phyloP scores from a whole-genome alignment of 2,888 invertebrate genomes.

The Cephonodes hylas region DNA sequence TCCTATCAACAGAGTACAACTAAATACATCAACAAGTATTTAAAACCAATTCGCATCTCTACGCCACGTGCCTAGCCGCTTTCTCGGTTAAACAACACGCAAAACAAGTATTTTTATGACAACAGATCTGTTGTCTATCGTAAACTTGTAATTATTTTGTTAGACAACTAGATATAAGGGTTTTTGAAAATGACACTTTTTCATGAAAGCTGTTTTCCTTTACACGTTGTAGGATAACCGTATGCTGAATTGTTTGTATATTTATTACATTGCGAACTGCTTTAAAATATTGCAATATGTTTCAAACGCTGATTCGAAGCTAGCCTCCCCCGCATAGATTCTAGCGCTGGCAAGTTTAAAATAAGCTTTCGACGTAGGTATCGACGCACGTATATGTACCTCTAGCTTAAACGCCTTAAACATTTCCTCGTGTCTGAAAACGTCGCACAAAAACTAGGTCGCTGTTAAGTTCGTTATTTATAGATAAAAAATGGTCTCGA shows the following conservation, averaged over 20 bases:
- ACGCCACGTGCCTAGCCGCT: not conserved
- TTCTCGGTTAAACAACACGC: no score
- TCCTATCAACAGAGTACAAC: not conserved
- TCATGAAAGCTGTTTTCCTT: not conserved
- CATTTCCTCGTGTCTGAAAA: conserved; percentile 11
- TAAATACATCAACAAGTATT: not conserved
- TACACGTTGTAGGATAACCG: not conserved
- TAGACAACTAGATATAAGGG: not conserved
- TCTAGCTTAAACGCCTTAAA: conserved; percentile 2
- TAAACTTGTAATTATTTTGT: no score
- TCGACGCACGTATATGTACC: not conserved
- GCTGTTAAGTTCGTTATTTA: conserved; percentile 22
- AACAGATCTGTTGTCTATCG: no score
- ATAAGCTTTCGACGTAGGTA: conserved; percentile 9
- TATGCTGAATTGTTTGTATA: not conserved
- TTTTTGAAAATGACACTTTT: not conserved
- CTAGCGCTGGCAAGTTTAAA: conserved; percentile 1
- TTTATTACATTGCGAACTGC: not conserved
- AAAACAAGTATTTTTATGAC: no score
- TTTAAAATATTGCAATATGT: not conserved
- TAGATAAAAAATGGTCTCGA: conserved; percentile 24
- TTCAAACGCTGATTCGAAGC: not conserved
- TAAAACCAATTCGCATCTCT: not conserved
- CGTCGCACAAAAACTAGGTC: conserved; percentile 29
- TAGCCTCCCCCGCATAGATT: conserved; percentile 2